These are phyloP conservation scores for Bucco capensis DNA, from an alignment of 2,113 vertebrate species.

Conservation along the genomic window DNA sequence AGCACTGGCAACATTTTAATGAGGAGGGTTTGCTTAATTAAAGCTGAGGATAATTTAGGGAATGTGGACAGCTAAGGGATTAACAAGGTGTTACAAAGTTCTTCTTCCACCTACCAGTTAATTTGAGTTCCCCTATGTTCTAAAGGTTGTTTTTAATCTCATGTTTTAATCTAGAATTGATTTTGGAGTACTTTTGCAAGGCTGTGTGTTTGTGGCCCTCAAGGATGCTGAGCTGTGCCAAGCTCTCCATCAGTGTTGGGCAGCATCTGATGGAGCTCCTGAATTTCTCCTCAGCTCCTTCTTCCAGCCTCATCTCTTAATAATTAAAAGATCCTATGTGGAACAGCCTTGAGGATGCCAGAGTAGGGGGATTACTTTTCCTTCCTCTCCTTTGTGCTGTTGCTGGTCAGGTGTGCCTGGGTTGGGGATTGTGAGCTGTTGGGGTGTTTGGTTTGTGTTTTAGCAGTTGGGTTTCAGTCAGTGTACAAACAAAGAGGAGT, in stretches of 20 bases:
- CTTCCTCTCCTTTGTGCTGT: not conserved
- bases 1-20: not conserved
- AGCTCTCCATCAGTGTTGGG: not conserved
- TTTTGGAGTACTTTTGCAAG: not conserved
- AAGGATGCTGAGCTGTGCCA: not conserved
- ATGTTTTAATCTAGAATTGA: not conserved
- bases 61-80: not conserved
- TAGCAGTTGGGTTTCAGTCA: not conserved
- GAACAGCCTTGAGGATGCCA: not conserved
- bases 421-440: not conserved
- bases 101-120: not conserved
- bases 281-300: not conserved
- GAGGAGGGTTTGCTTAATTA: constrained; percentile 29
- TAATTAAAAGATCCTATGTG: not conserved
- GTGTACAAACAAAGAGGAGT: not conserved
- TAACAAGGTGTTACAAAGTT: not conserved
- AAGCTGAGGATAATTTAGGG: not conserved
- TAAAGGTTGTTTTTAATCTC: not conserved
- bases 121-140: not conserved
- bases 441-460: not conserved
- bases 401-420: not conserved
- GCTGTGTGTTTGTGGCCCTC: not conserved
- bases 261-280: not conserved
- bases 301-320: not conserved
- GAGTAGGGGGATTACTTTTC: not conserved